Base-by-base conservation (phyloP, 2,797 vertebrate species). In the Peromyscus attwateri region DNA sequence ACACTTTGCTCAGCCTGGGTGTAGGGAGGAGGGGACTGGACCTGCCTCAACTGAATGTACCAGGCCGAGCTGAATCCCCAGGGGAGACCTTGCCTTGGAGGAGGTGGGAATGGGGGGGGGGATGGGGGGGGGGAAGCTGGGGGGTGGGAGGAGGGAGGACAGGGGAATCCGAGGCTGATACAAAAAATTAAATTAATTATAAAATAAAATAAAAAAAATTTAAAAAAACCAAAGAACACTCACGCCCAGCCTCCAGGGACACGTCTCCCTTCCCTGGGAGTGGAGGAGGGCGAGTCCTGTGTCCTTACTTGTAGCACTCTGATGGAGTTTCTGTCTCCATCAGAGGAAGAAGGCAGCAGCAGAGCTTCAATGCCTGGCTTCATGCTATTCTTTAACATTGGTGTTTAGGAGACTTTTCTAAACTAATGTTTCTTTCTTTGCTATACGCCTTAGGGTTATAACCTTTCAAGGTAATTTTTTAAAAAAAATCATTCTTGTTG, bases 341-440 rank as follows among this genome's bases (percentile, higher is more conserved):
- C 4, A 55, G 25, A 81, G 55, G 37, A 76, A 80, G 49, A 14
- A 79, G 68, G 13, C 17, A 87, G 70, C 81, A 52, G 27, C 37
- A n/a, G 52, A 73, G 34, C 6, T 76, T 89, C 62, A 92, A 85
- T 79, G 82, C n/a, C n/a, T 57, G 12, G 40, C 68, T 37, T 75
- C 90, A 75, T 68, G 49, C 25, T 89, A 4, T 73, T 76, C 34
- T 91, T 70, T 64, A 17, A 13, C 64, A n/a, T 43, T 21, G n/a
- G 49, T 79, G 94, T 95, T 96, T 89, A 87, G 55, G 49, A 73
- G 5, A 83, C 68, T 91, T 82, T 70, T 62, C 49, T 80, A 3
- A 91, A 85, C 66, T 83, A 94, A 91, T 93, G 19, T 92, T 88
- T 95, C 25, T 92, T 90, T 34, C 73, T 68, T 95, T 95, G 23